A percentile compares a stretch with the other conserved stretches of the same genome.
Conservation (phyloP, 2,888 invertebrate species). For the Ectropis crepuscularia region DNA sequence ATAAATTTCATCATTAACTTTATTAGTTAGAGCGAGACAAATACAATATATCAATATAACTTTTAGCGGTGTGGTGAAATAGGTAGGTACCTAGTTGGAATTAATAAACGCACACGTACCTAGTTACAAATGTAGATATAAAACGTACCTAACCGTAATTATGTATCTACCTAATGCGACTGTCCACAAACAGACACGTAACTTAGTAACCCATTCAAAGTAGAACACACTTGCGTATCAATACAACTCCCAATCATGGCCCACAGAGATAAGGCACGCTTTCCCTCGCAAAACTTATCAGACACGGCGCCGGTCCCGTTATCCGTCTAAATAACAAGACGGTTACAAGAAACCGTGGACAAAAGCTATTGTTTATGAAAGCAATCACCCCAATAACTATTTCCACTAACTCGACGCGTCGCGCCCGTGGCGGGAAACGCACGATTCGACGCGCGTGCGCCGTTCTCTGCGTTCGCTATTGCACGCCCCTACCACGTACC, state of each 20-base stretch:
- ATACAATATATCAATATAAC: too few species aligned
- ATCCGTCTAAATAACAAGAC: conserved; percentile 69
- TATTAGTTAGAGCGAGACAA: too few species aligned
- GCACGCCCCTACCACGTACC: conserved; percentile 65
- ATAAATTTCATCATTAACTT: too few species aligned
- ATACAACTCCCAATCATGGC: conserved; percentile 20
- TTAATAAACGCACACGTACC: too few species aligned
- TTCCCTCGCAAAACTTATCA: conserved; percentile 53
- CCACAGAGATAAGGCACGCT: conserved; percentile 52
- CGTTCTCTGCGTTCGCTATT: conserved; percentile 65
- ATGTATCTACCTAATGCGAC: too few species aligned
- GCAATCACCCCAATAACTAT: conserved; percentile 84
- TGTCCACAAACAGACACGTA: too few species aligned
- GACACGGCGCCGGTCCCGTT: conserved; percentile 66
- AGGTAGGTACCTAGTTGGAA: too few species aligned
- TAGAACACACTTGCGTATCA: conserved; percentile 34
- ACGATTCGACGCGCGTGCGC: conserved; percentile 83
- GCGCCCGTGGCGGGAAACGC: conserved; percentile 76
- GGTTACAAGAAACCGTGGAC: conserved; percentile 73
- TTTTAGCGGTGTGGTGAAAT: too few species aligned
- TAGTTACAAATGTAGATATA: too few species aligned
- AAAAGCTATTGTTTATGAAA: conserved; percentile 84
- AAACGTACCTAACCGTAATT: too few species aligned
- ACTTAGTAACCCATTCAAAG: conserved; percentile 6
- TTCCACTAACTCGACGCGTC: conserved; percentile 75